Base-by-base conservation (phyloP, 2,113 vertebrate genomes). In the Willisornis vidua region DNA sequence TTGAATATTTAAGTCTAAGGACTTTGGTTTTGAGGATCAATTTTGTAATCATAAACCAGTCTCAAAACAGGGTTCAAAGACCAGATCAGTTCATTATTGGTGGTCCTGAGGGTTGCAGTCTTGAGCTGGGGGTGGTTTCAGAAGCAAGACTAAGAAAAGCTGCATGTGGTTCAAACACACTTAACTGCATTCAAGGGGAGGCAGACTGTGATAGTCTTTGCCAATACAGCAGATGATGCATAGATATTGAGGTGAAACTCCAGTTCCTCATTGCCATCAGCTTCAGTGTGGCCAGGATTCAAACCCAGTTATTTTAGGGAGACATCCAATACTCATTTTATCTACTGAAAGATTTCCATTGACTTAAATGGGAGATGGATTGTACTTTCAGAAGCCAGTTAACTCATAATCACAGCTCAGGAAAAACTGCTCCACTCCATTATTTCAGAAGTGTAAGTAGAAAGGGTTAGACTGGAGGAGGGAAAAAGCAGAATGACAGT, bases 301-400 rank as follows among this genome's bases (percentile, higher is more conserved):
- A 90, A 96, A 80, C 25, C 25, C 45, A 39, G 65, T 71, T 95
- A n/a, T 93, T 94, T 93, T 93, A 96, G 78, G 90, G 89, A 74
- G 31, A 62, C 6, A 61, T 88, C 72, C 91, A 92, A 65, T 48
- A 52, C 10, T 83, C 17, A 63, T 88, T 96, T 84, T 77, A 78
- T 77, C 82, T 78, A 51, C 45, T 62, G 54, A 80, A 48, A 95
- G 54, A 35, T 45, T 86, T 90, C 45, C 33, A 86, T 45, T 80
- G 46, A 77, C 24, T 87, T 72, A 54, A 54, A 71, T 19, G 73
- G 33, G 49, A 78, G 62, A 51, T 41, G 62, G 62, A 79, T 82
- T 2, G 4, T 68, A 17, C 24, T 48, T 41, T 65, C 61, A 65
- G 33, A 70, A 71, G 28, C 33, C 52, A 41, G 51, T 63, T 76